Conservation (phyloP, 2,888 invertebrate species). For the Acleris cristana region DNA sequence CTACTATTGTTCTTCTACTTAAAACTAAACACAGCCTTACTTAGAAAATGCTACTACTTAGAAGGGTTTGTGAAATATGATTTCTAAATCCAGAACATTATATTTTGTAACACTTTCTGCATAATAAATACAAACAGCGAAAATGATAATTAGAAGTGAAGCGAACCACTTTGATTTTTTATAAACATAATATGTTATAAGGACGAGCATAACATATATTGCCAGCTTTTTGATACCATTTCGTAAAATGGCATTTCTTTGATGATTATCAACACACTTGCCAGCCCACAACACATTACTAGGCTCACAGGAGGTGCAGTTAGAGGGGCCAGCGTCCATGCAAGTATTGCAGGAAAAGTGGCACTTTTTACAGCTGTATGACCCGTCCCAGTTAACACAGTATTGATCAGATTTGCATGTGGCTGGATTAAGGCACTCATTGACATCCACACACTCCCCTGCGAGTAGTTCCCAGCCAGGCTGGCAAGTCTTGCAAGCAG, state of each 20-base stretch:
- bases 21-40: conserved; percentile 30
- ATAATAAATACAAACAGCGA: conserved; percentile 60
- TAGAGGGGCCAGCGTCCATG: conserved; percentile 92
- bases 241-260: conserved; percentile 54
- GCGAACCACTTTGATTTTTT: conserved; percentile 53
- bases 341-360: conserved; percentile 93
- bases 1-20: conserved; percentile 10
- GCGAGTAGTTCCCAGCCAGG: conserved; percentile 89
- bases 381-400: conserved; percentile 94
- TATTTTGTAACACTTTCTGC: conserved; percentile 55
- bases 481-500: conserved; percentile 80
- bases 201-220: conserved; percentile 59
- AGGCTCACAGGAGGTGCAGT: conserved; percentile 90
- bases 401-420: conserved; percentile 87
- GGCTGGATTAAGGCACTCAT: conserved; percentile 88
- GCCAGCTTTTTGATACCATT: conserved; percentile 53
- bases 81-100: conserved; percentile 50
- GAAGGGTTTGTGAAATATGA: conserved; percentile 25
- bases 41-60: conserved; percentile 9
- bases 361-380: conserved; percentile 90
- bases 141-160: conserved; percentile 53
- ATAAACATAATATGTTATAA: conserved; percentile 56
- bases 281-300: conserved; percentile 59
- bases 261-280: conserved; percentile 59
- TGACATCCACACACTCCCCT: conserved; percentile 90